phyloP scores from a whole-genome alignment of 2,797 vertebrate species.

The Cygnus olor region DNA sequence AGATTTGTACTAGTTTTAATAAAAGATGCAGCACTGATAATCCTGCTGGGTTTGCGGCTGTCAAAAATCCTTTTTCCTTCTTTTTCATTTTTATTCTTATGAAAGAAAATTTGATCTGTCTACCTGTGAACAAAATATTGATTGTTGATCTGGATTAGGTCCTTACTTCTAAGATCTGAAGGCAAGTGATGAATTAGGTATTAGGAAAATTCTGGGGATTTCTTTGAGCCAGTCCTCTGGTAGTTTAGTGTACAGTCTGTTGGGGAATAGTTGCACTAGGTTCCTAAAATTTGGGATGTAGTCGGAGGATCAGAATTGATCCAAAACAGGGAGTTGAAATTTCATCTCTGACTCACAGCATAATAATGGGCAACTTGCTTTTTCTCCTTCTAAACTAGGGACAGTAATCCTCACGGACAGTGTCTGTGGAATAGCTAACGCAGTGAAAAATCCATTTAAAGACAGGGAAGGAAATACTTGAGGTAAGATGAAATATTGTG shows the following conservation, averaged over 20 bases:
- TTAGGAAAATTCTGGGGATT: background rate
- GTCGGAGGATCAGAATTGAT: background rate
- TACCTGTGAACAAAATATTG: background rate
- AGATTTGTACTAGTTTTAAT: background rate
- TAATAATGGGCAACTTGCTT: background rate
- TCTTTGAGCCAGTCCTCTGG: background rate
- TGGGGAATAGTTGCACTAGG: background rate
- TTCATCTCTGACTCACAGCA: background rate
- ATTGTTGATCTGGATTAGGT: background rate
- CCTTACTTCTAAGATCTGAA: background rate
- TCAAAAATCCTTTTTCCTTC: background rate
- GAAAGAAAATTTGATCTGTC: background rate
- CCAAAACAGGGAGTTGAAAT: background rate
- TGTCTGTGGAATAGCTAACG: background rate
- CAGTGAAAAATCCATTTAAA: conserved; percentile 33
- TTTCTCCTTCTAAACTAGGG: background rate
- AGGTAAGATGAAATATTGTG: conserved; percentile 19
- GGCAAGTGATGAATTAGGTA: background rate
- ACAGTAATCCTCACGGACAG: background rate
- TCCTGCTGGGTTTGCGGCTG: background rate
- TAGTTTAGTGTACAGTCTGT: background rate
- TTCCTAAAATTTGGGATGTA: background rate
- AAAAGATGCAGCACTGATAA: background rate
- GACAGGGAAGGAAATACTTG: background rate
- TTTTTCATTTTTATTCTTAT: background rate